Evolutionary conservation across 2,797 vertebrate genomes (phyloP), one percentile per base, ranked within the genome.

Genomic region (Denticeps clupeoides): DNA sequence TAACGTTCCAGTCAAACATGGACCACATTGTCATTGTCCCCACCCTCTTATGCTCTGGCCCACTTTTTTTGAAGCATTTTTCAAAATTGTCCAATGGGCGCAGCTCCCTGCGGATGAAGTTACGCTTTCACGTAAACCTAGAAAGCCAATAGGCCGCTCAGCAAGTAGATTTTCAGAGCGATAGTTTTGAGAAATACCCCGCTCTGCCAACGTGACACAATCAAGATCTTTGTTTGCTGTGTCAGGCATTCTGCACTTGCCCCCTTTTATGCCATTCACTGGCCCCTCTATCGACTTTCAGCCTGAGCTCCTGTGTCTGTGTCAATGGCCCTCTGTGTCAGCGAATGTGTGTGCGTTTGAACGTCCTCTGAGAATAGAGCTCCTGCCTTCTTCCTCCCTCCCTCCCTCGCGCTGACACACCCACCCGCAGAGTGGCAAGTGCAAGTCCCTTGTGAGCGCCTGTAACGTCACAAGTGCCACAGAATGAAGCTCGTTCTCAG

Each of bases 291-390:
- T 81, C 75, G 70, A 69, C 71, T 71, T 75, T 65, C 75, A 75
- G 69, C 63, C 73, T 64, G 44, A 66, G 69, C 65, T 73, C 52
- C 51, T 71, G 56, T 58, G 64, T 67, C 61, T 10, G 19, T 53
- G 49, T 85, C 71, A 85, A 82, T 79, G 60, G 75, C 43, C 62
- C 65, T 78, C 76, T 81, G 74, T 83, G 53, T n/a, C n/a, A n/a
- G n/a, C n/a, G n/a, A n/a, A n/a, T n/a, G n/a, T n/a, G n/a, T n/a
- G n/a, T n/a, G n/a, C n/a, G n/a, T 76, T 63, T 12, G 49, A 51
- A 68, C 35, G 21, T 38, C 35, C 38, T 9, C 38, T 9, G 65
- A 75, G 68, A 80, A 78, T 51, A 56, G 73, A 48, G 56, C 64
- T 72, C 63, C 65, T 72, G 54, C 64, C 62, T 56, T 46, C 4